Conservation (phyloP, 2,888 invertebrate genomes). For the Phaonia tiefii region DNA sequence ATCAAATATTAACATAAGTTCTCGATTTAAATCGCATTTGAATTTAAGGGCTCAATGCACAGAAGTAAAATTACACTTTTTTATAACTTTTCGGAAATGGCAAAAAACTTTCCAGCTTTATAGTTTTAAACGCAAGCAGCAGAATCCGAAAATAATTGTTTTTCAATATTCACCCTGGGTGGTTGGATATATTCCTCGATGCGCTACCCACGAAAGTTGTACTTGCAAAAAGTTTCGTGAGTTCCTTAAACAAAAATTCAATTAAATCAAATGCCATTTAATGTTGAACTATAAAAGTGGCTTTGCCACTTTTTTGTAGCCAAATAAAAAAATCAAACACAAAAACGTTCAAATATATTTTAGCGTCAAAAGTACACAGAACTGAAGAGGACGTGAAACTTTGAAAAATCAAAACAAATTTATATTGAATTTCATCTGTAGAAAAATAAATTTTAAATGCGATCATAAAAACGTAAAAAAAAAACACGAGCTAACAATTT, state of each 20-base stretch:
- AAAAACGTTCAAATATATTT: not conserved
- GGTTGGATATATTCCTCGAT: not conserved
- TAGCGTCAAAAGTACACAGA: conserved; percentile 1
- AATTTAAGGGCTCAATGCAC: conserved; percentile 8
- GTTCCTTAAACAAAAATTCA: conserved; percentile 30
- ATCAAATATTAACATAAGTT: conserved; percentile 20
- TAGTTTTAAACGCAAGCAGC: conserved; percentile 1
- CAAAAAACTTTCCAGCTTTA: conserved; percentile 10
- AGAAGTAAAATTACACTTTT: not conserved
- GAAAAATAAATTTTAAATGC: conserved; percentile 38
- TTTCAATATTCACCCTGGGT: not conserved
- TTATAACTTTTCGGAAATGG: conserved; percentile 18
- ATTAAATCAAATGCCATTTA: conserved; percentile 43
- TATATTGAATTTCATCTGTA: conserved; percentile 34
- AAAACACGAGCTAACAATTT: conserved; percentile 18
- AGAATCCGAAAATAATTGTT: conserved; percentile 15
- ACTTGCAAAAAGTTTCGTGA: too few species aligned
- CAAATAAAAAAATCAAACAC: too few species aligned
- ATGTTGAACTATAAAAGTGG: conserved; percentile 29
- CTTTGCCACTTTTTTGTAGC: not conserved
- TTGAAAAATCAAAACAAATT: conserved; percentile 34
- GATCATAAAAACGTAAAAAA: conserved; percentile 21
- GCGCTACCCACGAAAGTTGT: too few species aligned
- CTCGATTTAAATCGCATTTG: conserved; percentile 7
- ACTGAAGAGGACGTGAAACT: not conserved